phyloP scores from a whole-genome alignment of 2,797 vertebrate genomes.

The Salarias fasciatus region DNA sequence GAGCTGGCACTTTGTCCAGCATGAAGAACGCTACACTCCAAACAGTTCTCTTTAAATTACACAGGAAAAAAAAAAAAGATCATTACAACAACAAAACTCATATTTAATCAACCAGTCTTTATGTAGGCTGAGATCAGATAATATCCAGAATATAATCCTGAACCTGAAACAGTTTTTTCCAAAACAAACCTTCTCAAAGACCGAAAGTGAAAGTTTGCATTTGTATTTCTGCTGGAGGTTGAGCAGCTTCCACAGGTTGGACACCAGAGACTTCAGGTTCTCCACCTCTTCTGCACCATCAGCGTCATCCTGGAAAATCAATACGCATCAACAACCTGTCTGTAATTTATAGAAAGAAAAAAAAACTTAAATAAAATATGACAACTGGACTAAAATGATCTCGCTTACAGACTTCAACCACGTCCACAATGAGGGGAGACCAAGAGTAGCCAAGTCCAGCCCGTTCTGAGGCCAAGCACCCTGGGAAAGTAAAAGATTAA shows the following conservation, averaged over 20 bases:
- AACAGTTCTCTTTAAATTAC: conserved; percentile 82
- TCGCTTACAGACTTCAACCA: conserved; percentile 87
- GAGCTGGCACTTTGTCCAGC: conserved; percentile 93
- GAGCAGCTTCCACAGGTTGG: conserved; percentile 86
- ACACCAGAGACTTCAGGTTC: conserved; percentile 86
- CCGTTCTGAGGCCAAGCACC: conserved; percentile 95
- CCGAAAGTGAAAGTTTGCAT: conserved; percentile 90
- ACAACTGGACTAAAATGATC: too few species aligned
- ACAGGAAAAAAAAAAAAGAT: not conserved
- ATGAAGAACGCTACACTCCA: conserved; percentile 92
- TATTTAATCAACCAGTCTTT: not conserved
- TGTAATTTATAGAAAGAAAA: too few species aligned
- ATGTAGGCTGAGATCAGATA: too few species aligned
- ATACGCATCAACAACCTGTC: not conserved
- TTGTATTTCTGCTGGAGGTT: conserved; percentile 90
- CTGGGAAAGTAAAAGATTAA: conserved; percentile 66
- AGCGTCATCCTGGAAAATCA: conserved; percentile 79
- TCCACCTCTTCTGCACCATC: conserved; percentile 83
- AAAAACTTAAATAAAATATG: too few species aligned
- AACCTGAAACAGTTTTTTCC: too few species aligned
- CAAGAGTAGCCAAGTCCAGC: conserved; percentile 89
- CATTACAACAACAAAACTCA: not conserved
- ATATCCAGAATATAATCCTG: too few species aligned
- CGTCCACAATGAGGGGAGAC: conserved; percentile 83
- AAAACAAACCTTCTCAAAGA: conserved; percentile 90